These are phyloP conservation scores for Drosophila virilis DNA, from an alignment of 1,140 invertebrate species.

Conservation along the genomic window DNA sequence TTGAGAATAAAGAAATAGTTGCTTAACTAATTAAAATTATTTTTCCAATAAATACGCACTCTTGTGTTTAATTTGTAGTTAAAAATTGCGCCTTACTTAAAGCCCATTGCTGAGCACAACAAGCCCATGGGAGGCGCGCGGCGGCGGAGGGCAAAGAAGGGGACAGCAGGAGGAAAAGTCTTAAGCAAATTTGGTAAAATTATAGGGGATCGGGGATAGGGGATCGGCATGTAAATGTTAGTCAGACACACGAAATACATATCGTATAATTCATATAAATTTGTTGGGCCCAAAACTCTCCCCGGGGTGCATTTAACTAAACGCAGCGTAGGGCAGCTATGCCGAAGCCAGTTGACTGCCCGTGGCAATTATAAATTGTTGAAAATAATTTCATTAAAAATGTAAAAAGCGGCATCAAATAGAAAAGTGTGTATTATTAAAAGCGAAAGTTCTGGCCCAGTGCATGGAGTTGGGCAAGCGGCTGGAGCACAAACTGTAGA, in stretches of 20 bases:
- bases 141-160: not conserved
- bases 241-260: conserved; percentile 31
- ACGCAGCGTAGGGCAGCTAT: conserved; percentile 32
- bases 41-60: not conserved
- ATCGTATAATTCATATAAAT: conserved; percentile 63
- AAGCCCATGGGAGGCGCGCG: conserved; percentile 17
- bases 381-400: conserved; percentile 83
- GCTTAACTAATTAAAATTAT: not conserved
- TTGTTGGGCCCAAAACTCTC: conserved; percentile 69
- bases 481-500: conserved; percentile 30
- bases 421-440: conserved; percentile 63
- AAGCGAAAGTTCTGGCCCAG: conserved; percentile 31
- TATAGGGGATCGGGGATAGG: not conserved
- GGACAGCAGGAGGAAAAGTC: not conserved
- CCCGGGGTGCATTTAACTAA: conserved; percentile 78
- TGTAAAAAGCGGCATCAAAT: conserved; percentile 75
- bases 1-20: no score
- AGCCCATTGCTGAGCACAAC: conserved; percentile 26
- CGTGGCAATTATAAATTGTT: conserved; percentile 82
- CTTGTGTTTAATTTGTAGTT: conserved; percentile 10
- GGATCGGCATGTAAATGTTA: conserved; percentile 17
- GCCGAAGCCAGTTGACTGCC: conserved; percentile 44
- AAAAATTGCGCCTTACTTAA: conserved; percentile 9
- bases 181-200: conserved; percentile 12
- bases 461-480: not conserved